These are phyloP conservation scores for Philopedon plagiatum DNA, from an alignment of 2,888 invertebrate genomes.

Conservation along the genomic window DNA sequence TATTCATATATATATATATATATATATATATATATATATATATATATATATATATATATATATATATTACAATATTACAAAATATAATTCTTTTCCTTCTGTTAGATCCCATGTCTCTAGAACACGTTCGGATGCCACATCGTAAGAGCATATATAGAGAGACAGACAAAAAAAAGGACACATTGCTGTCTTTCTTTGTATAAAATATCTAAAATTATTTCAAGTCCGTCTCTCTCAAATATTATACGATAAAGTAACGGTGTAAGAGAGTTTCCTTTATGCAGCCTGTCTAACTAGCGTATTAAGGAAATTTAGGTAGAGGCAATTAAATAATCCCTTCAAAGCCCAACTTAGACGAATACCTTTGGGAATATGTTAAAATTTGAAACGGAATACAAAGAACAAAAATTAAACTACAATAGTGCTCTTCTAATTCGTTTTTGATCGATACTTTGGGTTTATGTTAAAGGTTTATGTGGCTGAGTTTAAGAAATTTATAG, in stretches of 20 bases:
- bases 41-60: too few relatives aligned
- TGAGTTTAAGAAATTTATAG: not conserved
- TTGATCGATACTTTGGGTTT: conserved; percentile 42
- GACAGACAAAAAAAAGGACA: not conserved
- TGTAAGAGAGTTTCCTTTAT: conserved; percentile 67
- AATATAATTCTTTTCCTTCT: too few relatives aligned
- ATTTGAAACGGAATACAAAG: conserved; percentile 44
- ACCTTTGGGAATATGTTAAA: conserved; percentile 64
- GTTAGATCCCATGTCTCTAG: too few relatives aligned
- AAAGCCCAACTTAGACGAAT: conserved; percentile 68
- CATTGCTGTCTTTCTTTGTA: not conserved
- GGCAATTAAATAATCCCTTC: conserved; percentile 70
- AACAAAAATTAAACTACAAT: conserved; percentile 50
- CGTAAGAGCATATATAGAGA: too few relatives aligned
- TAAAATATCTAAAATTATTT: too few relatives aligned
- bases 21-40: too few relatives aligned
- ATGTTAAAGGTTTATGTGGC: not conserved
- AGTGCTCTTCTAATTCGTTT: conserved; percentile 45
- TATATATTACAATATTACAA: too few relatives aligned
- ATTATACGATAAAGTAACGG: conserved; percentile 68
- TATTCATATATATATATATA: too few relatives aligned
- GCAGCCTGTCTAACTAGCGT: conserved; percentile 58
- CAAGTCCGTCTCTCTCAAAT: conserved; percentile 57
- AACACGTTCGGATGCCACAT: too few relatives aligned
- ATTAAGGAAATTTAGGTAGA: conserved; percentile 68